These are phyloP conservation scores for Diceros bicornis DNA, from an alignment of 2,797 vertebrate genomes.

Conservation along the genomic window DNA sequence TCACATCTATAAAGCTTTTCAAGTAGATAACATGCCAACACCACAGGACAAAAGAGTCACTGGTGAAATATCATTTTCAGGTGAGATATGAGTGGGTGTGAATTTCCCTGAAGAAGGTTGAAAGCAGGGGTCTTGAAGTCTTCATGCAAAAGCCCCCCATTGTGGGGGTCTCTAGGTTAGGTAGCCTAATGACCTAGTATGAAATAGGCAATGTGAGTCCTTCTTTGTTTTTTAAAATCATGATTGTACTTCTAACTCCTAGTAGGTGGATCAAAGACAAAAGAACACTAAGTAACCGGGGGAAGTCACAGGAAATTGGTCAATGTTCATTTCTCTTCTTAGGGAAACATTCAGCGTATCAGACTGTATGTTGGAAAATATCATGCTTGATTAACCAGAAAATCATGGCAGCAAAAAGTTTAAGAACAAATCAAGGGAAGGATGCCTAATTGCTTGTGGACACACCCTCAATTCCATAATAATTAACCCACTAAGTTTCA, in stretches of 20 bases:
- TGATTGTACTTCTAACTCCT: neutral
- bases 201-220: neutral
- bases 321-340: slow-evolving; percentile 14
- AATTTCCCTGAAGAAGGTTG: neutral
- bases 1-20: neutral
- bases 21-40: neutral
- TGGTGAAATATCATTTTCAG: neutral
- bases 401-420: slow-evolving; percentile 53
- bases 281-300: neutral
- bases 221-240: neutral
- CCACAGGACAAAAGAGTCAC: neutral
- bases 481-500: slow-evolving; percentile 51
- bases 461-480: neutral
- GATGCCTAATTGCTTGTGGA: neutral
- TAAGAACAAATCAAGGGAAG: neutral
- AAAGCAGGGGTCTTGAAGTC: neutral
- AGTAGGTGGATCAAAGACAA: neutral
- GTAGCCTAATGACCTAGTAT: neutral
- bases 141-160: neutral
- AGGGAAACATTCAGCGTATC: slow-evolving; percentile 20
- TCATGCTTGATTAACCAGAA: slow-evolving; percentile 49
- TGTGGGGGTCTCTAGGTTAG: neutral
- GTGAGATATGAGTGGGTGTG: neutral
- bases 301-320: neutral
- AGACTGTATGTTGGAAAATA: slow-evolving; percentile 35